phyloP scores from a whole-genome alignment of 2,797 vertebrate species.

The Galago senegalensis region DNA sequence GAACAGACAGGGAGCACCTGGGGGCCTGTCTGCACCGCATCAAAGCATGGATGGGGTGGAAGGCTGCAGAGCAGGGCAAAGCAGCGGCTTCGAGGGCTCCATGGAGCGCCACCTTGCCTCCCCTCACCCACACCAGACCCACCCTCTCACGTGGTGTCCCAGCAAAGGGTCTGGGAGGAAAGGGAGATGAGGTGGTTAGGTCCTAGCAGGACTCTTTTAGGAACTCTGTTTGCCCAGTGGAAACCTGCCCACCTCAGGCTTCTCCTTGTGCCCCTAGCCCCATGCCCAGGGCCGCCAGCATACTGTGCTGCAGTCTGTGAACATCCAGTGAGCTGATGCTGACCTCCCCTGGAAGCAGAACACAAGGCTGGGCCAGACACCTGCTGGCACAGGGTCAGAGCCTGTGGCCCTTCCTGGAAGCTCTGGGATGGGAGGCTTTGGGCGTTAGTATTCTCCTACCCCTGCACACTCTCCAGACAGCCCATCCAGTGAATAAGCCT shows the following conservation, averaged over 20 bases:
- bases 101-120: background rate
- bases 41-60: background rate
- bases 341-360: background rate
- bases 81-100: background rate
- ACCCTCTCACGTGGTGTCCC: background rate
- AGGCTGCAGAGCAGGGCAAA: background rate
- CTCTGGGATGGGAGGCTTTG: background rate
- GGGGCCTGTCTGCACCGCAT: conserved; percentile 72
- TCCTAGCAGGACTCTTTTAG: background rate
- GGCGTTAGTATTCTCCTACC: fast-evolving
- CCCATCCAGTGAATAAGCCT: background rate
- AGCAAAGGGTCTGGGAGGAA: background rate
- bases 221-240: background rate
- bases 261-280: background rate
- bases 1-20: conserved; percentile 74
- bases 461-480: background rate
- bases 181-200: background rate
- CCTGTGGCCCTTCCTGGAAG: background rate
- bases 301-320: background rate
- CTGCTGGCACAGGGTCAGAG: background rate
- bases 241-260: background rate
- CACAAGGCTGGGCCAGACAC: background rate
- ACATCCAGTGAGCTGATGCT: background rate
- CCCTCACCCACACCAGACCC: background rate
- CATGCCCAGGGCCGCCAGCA: background rate